phyloP scores from a whole-genome alignment of 2,888 invertebrate genomes.

The Lamellibrachia satsuma region DNA sequence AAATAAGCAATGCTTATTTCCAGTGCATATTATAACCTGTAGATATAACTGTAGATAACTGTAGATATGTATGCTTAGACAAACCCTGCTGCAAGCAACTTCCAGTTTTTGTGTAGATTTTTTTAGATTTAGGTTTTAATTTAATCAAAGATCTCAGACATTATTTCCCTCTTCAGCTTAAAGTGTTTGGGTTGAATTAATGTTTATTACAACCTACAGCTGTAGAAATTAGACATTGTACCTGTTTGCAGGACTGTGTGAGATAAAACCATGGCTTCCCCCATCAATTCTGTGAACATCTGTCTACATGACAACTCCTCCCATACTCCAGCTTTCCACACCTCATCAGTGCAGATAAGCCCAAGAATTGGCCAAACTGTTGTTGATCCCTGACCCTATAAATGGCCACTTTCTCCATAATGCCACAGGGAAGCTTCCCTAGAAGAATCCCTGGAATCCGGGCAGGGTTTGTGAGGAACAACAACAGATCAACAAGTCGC shows the following conservation, averaged over 20 bases:
- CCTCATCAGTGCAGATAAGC: background rate
- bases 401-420: background rate
- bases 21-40: no score
- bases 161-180: background rate
- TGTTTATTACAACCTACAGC: background rate
- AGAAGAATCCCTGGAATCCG: background rate
- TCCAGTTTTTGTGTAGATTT: background rate
- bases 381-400: background rate
- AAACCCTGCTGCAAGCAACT: background rate
- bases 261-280: background rate
- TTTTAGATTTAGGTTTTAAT: background rate
- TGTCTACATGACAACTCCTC: constrained; percentile 14
- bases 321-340: background rate
- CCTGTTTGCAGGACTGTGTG: background rate
- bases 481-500: background rate
- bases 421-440: background rate
- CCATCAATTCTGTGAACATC: background rate
- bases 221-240: background rate
- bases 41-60: no score
- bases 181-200: background rate
- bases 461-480: background rate
- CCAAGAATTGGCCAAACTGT: background rate
- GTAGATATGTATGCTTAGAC: background rate
- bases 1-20: no score
- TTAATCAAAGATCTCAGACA: background rate